Conservation (phyloP, 2,888 invertebrate genomes). For the Diplazon laetatorius region DNA sequence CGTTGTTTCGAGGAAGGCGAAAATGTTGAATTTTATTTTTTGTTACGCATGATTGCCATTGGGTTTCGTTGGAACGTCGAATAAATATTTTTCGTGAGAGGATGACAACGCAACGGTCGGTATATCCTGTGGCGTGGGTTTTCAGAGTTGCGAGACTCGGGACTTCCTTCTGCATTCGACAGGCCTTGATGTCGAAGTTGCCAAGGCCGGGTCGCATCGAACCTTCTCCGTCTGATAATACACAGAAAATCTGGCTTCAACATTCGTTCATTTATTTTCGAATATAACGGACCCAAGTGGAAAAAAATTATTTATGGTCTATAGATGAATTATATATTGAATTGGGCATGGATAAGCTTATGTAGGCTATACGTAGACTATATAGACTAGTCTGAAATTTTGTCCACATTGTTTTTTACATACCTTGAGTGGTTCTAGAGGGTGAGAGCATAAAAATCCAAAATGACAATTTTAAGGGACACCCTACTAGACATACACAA, state of each 20-base stretch:
- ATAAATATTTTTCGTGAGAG: conserved; percentile 37
- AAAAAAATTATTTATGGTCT: too few relatives aligned
- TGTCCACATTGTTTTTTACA: too few relatives aligned
- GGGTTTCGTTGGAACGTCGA: conserved; percentile 37
- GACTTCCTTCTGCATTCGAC: conserved; percentile 54
- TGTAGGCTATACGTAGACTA: too few relatives aligned
- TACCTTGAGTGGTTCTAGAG: too few relatives aligned
- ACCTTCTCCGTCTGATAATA: conserved; percentile 49
- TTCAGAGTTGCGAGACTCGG: conserved; percentile 52
- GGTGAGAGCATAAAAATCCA: too few relatives aligned
- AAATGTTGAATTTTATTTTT: conserved; percentile 22
- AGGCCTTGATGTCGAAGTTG: conserved; percentile 50
- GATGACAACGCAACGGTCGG: conserved; percentile 29
- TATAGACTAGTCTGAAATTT: too few relatives aligned
- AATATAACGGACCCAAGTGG: too few relatives aligned
- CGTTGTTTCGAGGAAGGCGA: background rate
- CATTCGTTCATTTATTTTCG: too few relatives aligned
- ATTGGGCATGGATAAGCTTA: too few relatives aligned
- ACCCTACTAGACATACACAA: too few relatives aligned
- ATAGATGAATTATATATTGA: too few relatives aligned
- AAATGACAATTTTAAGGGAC: too few relatives aligned
- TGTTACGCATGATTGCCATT: conserved; percentile 5
- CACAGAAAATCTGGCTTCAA: background rate
- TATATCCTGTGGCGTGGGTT: conserved; percentile 40
- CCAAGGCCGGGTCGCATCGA: conserved; percentile 53